Evolutionary conservation across 2,797 vertebrate genomes (phyloP).

Genomic region (Spinus pinus): DNA sequence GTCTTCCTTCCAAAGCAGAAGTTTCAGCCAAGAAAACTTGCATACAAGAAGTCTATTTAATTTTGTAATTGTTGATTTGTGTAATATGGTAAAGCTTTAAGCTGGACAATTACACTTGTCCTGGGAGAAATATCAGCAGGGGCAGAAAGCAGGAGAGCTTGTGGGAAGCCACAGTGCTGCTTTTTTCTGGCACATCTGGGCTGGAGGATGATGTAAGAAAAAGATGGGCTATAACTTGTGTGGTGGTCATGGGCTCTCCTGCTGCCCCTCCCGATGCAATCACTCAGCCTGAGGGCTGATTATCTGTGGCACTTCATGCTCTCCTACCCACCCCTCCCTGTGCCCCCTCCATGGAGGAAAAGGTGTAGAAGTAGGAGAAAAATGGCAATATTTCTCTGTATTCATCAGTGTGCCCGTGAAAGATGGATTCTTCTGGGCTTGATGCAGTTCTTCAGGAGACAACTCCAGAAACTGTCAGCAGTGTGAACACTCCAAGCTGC

Average conservation of each 20-base stretch:
- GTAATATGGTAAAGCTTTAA: neutral
- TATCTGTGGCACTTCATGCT: neutral
- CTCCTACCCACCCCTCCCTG: neutral
- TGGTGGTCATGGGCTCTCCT: neutral
- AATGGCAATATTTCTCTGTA: neutral
- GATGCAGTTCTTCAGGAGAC: neutral
- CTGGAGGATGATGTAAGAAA: neutral
- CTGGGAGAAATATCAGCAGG: neutral
- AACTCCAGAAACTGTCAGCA: neutral
- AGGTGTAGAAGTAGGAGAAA: neutral
- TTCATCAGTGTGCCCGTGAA: fast-evolving
- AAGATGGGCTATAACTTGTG: neutral
- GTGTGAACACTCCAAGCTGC: neutral
- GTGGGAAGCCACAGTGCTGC: neutral
- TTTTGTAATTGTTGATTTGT: neutral
- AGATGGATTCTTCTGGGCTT: neutral
- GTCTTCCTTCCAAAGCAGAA: neutral
- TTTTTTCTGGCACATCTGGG: neutral
- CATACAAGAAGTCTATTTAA: neutral
- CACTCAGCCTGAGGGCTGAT: fast-evolving
- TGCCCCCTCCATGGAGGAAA: neutral
- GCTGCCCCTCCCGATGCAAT: neutral
- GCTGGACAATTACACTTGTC: neutral
- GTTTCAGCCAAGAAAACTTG: neutral
- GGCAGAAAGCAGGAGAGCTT: neutral